phyloP scores from a whole-genome alignment of 2,113 vertebrate species.

The Nyctereutes procyonoides region DNA sequence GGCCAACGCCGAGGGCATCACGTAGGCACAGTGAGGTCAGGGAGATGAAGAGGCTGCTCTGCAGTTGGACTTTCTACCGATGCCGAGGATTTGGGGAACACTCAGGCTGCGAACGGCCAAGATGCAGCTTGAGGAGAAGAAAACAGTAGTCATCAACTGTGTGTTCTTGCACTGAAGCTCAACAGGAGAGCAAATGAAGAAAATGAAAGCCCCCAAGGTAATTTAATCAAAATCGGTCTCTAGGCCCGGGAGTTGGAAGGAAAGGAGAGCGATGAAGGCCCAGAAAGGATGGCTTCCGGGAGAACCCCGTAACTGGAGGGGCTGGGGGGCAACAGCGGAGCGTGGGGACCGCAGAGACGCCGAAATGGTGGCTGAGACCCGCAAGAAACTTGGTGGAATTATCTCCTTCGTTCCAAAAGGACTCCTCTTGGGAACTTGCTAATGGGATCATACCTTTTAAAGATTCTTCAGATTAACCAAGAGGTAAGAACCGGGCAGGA shows the following conservation, averaged over 20 bases:
- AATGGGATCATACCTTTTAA: not conserved
- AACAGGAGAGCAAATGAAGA: not conserved
- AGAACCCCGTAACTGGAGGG: not conserved
- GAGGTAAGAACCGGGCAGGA: not conserved
- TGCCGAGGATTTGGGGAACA: not conserved
- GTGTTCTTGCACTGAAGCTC: not conserved
- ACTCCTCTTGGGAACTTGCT: not conserved
- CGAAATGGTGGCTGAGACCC: too few relatives aligned
- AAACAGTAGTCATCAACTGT: not conserved
- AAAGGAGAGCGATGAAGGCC: not conserved
- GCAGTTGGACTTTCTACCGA: not conserved
- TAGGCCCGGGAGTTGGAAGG: not conserved
- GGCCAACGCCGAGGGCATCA: not conserved
- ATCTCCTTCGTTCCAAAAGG: not conserved
- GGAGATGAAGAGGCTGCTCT: not conserved
- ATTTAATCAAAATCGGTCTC: not conserved
- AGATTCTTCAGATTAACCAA: not conserved
- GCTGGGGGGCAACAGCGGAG: not conserved
- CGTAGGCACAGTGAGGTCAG: not conserved
- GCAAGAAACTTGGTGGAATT: too few relatives aligned
- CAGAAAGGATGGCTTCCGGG: not conserved
- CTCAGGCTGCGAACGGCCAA: not conserved
- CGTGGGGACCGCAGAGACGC: too few relatives aligned
- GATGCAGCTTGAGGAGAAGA: not conserved
- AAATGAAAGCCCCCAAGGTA: not conserved